Evolutionary conservation across 2,888 invertebrate species (phyloP).

Genomic region (Branchellion lobata): DNA sequence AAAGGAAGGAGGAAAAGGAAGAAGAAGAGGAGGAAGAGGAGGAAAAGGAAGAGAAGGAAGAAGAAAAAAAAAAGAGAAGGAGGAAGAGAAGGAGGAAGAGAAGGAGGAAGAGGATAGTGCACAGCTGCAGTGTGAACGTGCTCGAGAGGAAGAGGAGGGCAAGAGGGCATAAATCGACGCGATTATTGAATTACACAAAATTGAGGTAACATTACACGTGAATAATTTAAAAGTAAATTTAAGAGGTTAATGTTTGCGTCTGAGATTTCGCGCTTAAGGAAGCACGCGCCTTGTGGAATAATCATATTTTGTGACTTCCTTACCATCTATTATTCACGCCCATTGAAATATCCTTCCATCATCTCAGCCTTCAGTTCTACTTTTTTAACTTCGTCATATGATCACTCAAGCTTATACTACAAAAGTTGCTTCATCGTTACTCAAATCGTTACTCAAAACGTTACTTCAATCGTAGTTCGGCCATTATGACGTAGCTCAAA

Average conservation of each 20-base stretch:
- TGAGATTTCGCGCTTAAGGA: neutral
- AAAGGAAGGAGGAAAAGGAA: neutral
- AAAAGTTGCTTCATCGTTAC: too few relatives aligned
- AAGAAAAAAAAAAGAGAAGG: too few relatives aligned
- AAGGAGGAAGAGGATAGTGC: too few relatives aligned
- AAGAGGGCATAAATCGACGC: neutral
- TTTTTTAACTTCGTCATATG: too few relatives aligned
- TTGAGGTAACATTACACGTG: slow-evolving; percentile 7
- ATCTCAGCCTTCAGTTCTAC: neutral
- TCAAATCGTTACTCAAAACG: too few relatives aligned
- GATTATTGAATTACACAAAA: slow-evolving; percentile 20
- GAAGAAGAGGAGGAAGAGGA: neutral
- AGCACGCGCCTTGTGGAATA: neutral
- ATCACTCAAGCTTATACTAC: too few relatives aligned
- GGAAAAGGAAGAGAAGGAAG: neutral
- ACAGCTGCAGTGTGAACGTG: too few relatives aligned
- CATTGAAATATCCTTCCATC: neutral
- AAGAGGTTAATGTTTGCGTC: slow-evolving; percentile 3
- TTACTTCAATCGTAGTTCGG: too few relatives aligned
- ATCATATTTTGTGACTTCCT: neutral
- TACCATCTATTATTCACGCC: neutral
- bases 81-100: too few relatives aligned
- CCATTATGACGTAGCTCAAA: too few relatives aligned
- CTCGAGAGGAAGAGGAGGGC: neutral
- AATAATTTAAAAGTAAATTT: slow-evolving; percentile 9